Evolutionary conservation across 2,113 vertebrate genomes (phyloP), one percentile per base, ranked within the genome.

Genomic region (Embiotoca jacksoni): DNA sequence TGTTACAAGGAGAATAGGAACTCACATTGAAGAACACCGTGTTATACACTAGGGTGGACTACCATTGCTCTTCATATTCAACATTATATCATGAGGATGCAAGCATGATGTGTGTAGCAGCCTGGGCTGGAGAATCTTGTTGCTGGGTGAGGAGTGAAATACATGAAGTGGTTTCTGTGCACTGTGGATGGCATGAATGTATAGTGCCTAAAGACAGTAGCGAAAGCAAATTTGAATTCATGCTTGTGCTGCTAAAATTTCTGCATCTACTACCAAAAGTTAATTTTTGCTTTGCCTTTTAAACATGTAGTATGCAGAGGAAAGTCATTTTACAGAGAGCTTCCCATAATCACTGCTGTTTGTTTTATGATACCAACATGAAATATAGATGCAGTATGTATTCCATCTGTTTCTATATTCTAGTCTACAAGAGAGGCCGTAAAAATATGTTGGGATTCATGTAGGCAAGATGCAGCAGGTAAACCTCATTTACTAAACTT

Each of bases 161-260:
- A 36, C 41, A 53, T 39, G 23, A 54, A 60, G 35, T 23, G 2
- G 1, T 9, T 15, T 67, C 44, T 46, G 39, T 15, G 14, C 16
- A 37, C 23, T 72, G 10, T 14, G 41, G 33, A 37, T 71, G 39
- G 41, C 14, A 30, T 56, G 11, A 80, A 57, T 33, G n/a, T 9
- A 23, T 23, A 62, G 3, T 13, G 79, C 53, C 33, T 41, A 2
- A 33, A 15, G 46, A 57, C 11, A 33, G 50, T 5, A 10, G 50
- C 57, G 23, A 62, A 70, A 61, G 53, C 49, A 44, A 15, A 68
- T 32, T 68, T 15, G 30, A 36, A 71, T 46, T 67, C n/a, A 37
- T 80, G 61, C 62, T 52, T 65, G 46, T 74, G 72, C 23, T 60
- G 71, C 68, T 50, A n/a, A 46, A 72, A 67, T 63, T 36, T 53